phyloP scores from a whole-genome alignment of 2,797 vertebrate species.

The Nannoperca australis region DNA sequence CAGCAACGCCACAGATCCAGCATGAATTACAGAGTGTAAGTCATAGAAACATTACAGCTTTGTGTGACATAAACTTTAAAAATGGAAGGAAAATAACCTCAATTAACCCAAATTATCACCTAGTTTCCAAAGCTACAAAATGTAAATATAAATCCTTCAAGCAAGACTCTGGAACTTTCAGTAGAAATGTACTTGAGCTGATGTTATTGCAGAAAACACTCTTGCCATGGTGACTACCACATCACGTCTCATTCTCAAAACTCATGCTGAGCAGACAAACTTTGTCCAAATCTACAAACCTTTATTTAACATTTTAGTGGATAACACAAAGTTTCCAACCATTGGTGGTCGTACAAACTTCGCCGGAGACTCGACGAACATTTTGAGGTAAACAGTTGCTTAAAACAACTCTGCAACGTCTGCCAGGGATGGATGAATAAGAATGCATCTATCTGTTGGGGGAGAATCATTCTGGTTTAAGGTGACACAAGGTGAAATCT shows the following conservation, averaged over 20 bases:
- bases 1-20: neutral
- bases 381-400: slow-evolving; percentile 56
- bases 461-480: slow-evolving; percentile 75
- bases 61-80: neutral
- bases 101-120: too few relatives aligned
- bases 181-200: neutral
- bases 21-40: too few relatives aligned
- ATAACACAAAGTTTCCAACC: neutral
- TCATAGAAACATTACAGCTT: neutral
- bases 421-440: slow-evolving; percentile 54
- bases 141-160: too few relatives aligned
- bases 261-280: neutral
- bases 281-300: neutral
- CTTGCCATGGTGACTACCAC: too few relatives aligned
- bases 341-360: slow-evolving; percentile 14
- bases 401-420: slow-evolving; percentile 57
- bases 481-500: slow-evolving; percentile 70
- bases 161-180: neutral
- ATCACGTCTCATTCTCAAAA: neutral
- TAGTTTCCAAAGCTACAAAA: neutral
- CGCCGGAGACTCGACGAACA: slow-evolving; percentile 28
- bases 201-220: too few relatives aligned
- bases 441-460: slow-evolving; percentile 70
- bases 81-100: too few relatives aligned
- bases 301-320: neutral